These are phyloP conservation scores for Limnodromus scolopaceus DNA, from an alignment of 2,797 vertebrate species.

Conservation along the genomic window DNA sequence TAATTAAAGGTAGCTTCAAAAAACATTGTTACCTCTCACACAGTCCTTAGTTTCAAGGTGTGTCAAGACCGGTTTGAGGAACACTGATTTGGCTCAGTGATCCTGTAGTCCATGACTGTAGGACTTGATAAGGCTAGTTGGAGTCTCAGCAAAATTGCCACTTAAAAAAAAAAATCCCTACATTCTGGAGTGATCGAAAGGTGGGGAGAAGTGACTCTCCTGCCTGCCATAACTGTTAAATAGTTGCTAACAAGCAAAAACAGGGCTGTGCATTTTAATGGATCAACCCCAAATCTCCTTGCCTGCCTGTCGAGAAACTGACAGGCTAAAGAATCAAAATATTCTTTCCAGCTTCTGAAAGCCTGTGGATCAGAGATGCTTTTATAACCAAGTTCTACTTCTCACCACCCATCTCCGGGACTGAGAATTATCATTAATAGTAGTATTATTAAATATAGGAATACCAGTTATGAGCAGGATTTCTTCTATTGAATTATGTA, in stretches of 20 bases:
- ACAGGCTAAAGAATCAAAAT: neutral
- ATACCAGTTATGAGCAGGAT: neutral
- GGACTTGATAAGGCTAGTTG: neutral
- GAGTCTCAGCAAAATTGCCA: neutral
- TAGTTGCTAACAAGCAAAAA: neutral
- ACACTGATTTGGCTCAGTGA: neutral
- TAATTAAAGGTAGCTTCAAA: neutral
- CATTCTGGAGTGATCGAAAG: neutral
- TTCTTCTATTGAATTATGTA: neutral
- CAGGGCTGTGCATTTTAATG: neutral
- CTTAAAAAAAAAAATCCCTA: neutral
- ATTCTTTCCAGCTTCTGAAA: neutral
- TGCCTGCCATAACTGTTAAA: neutral
- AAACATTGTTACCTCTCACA: neutral
- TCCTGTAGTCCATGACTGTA: neutral
- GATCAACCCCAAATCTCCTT: neutral
- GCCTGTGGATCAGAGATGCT: neutral
- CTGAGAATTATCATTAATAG: neutral
- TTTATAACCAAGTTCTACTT: neutral
- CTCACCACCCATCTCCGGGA: neutral
- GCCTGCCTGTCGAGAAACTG: neutral
- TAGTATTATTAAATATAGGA: neutral
- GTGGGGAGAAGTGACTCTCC: neutral
- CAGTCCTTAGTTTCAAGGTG: neutral
- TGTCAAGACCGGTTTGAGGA: neutral